Conservation (phyloP, 2,113 vertebrate species). For the Malurus alboscapulatus region DNA sequence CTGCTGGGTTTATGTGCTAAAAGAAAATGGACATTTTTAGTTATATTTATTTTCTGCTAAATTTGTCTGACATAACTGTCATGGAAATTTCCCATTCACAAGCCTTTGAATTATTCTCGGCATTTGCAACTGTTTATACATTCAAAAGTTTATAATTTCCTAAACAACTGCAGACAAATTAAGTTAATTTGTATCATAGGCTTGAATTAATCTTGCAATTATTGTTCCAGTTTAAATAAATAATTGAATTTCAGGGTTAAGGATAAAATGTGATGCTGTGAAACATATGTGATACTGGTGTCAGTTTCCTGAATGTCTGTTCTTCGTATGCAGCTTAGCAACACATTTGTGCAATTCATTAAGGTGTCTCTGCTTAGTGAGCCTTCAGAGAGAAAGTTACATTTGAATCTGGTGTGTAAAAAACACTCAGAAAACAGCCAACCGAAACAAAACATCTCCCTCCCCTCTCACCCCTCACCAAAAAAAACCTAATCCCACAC, state of each 20-base stretch:
- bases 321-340: conserved; percentile 53
- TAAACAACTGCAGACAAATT: conserved; percentile 21
- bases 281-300: conserved; percentile 54
- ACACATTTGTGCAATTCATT: conserved; percentile 63
- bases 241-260: conserved; percentile 65
- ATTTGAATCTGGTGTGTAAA: neutral
- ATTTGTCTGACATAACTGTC: neutral
- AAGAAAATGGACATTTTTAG: neutral
- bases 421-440: conserved; percentile 39
- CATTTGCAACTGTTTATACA: conserved; percentile 35
- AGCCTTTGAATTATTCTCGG: conserved; percentile 32
- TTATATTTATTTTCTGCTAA: conserved; percentile 8
- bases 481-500: neutral
- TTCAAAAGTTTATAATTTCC: conserved; percentile 47
- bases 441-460: conserved; percentile 25
- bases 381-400: conserved; percentile 7
- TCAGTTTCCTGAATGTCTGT: conserved; percentile 52
- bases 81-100: conserved; percentile 13
- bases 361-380: conserved; percentile 53
- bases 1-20: neutral
- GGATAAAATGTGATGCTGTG: conserved; percentile 54
- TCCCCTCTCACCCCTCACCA: neutral
- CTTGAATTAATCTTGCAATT: conserved; percentile 56
- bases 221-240: conserved; percentile 63
- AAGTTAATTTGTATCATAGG: conserved; percentile 42